Base-by-base conservation (phyloP, 2,888 invertebrate genomes). In the Chrysina gloriosa region DNA sequence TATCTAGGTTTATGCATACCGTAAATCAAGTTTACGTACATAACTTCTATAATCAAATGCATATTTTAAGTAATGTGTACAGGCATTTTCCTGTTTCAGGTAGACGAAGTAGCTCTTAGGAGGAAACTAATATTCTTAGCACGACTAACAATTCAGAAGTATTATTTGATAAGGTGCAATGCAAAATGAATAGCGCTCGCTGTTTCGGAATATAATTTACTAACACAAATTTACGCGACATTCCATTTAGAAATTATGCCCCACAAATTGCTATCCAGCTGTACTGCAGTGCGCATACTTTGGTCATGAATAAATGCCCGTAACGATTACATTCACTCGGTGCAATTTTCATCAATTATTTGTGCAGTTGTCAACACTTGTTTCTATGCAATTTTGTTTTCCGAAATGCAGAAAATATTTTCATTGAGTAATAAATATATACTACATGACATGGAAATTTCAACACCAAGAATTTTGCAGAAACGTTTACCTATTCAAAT, bases 221-320 rank as follows among this genome's bases (percentile, higher is more conserved):
- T 3, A 25, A 25, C 9, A 23, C 25, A n/a, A 48, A 48, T 48
- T 25, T 25, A 25, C n/a, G 19, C 31, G 29, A 23, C 27, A 45
- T 47, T 64, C 21, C 64, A 31, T 16, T 23, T 16, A 19, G 29
- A 64, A 64, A 64, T 64, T 64, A 64, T 45, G 29, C 27, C 14
- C 11, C 31, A 27, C 14, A 63, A 50, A 63, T 67, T 67, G 34
- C 67, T 11, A 27, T 31, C 9, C 39, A 3, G 21, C 25, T 50
- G 21, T 50, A 61, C 67, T 67, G 67, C 63, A 67, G 50, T 34
- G 71, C 72, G 72, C 68, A 72, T 70, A 72, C 69, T n/a, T 72
- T 72, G 68, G 58, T 68, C 71, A 64, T 63, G 69, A 58, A 72
- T 72, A 72, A 72, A 71, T 72, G 70, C 70, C 65, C 50, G 39